These are phyloP conservation scores for Yponomeuta cagnagella DNA, from an alignment of 2,888 invertebrate genomes.

Conservation along the genomic window DNA sequence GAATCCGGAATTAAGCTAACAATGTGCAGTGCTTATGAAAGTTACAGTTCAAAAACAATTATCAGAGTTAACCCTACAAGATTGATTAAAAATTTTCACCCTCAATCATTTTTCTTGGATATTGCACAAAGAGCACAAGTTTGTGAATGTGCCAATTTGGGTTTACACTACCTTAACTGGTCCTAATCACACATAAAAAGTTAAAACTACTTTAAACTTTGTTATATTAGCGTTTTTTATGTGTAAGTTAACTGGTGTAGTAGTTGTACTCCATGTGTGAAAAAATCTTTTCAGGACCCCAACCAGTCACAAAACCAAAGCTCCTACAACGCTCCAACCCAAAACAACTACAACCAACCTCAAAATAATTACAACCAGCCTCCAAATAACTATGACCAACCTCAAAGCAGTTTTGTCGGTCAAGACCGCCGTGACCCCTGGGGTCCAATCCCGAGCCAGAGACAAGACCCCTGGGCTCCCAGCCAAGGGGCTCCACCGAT, in stretches of 20 bases:
- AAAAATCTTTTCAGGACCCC: background rate
- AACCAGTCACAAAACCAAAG: background rate
- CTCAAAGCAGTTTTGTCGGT: background rate
- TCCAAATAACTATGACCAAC: background rate
- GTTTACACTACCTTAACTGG: no score
- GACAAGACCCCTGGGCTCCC: background rate
- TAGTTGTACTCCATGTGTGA: background rate
- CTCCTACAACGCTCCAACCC: background rate
- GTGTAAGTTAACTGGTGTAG: background rate
- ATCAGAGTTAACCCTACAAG: no score
- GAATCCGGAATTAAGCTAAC: no score
- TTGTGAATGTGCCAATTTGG: no score
- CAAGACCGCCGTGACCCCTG: slow-evolving; percentile 4
- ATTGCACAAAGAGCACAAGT: no score
- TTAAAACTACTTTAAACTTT: no score
- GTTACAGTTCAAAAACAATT: no score
- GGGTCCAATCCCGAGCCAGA: background rate
- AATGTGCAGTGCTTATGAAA: no score
- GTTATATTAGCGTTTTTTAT: background rate
- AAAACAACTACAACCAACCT: background rate
- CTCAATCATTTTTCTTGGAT: no score
- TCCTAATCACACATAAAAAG: no score
- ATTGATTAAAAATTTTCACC: no score
- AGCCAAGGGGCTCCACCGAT: background rate
- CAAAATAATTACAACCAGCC: background rate